Base-by-base conservation (phyloP, 2,113 vertebrate species). In the Alligator sinensis region DNA sequence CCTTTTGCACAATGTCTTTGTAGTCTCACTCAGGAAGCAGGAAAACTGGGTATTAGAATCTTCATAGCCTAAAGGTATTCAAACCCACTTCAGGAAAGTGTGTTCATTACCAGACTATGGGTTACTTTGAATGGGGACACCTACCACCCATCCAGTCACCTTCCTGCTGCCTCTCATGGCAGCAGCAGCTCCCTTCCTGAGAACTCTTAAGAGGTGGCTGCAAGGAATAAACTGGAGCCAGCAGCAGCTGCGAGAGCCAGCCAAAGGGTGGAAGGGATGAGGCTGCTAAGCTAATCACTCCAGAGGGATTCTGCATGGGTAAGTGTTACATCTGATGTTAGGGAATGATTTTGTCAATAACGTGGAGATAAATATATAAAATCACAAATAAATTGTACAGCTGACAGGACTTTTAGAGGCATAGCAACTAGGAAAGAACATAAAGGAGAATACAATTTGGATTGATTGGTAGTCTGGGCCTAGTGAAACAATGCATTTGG, bases 351-450 rank as follows among this genome's bases (percentile, higher is more conserved):
- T 72, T 24, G 27, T 58, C 38, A 16, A 25, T 21, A 57, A 59
- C n/a, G 34, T 34, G 10, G 70, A 9, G 57, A 18, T 61, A 15
- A 11, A 47, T 47, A 1, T 76, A 87, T 54, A 13, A 66, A 91
- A 63, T 74, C 66, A 21, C n/a, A 18, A 85, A 64, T 22, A 25
- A 59, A 47, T 83, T 55, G 25, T 81, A 27, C 34, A 72, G 16
- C 0, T 0, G 75, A 75, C 54, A 15, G 7, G 64, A 0, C 30
- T 86, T 0, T 2, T 61, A 78, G 81, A 66, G 27, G 10, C 54
- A 47, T 15, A 14, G 7, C 54, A 54, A 82, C 30, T 9, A 0
- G 1, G 62, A 63, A 63, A 63, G 22, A 62, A 4, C 61, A 22
- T 62, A 34, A 47, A 47, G 47, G 47, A 47, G 47, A 47, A 47